Evolutionary conservation across 1,140 invertebrate species (phyloP), one percentile per base, ranked within the genome.

Genomic region (Agrypnia vestita): DNA sequence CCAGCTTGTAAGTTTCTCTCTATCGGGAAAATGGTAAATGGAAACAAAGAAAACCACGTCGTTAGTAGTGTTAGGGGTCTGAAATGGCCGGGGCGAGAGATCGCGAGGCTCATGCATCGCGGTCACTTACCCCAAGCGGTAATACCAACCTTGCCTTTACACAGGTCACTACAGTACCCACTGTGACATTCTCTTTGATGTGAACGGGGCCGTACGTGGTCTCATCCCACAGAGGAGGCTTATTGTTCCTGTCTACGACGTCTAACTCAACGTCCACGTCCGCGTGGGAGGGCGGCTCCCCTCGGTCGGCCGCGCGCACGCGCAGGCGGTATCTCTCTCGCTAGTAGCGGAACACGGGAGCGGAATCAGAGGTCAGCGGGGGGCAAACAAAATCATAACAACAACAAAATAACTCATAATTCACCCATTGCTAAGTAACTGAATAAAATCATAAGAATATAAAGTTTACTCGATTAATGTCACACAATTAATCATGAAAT

Each of bases 191-290:
- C 95, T 98, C 97, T 93, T 95, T 95, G 93, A 98, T 96, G 93
- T 95, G 94, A 92, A 96, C 96, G 91, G 96, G 96, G 91, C 96
- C 96, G 93, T 98, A 98, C 91, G 96, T 93, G 91, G 92, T 93
- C 90, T 93, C 92, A 92, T 97, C 96, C 96, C 96, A 98, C 89
- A 97, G 93, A 90, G 97, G 97, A 88, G 97, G 96, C 93, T 97
- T 97, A 94, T 97, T 97, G 93, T 97, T 97, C 91, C 96, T 95
- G 94, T 97, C 96, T 92, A 98, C 96, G 91, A 98, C 96, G 92
- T 97, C 96, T 94, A 98, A 95, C 90, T 97, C 95, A 91, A 97
- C 96, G 91, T 97, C 96, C 90, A 97, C 97, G 91, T 97, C 95
- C 89, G 96, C 96, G 90, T 92, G 94, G 87, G 95, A 95, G 88